Base-by-base conservation (phyloP, 2,797 vertebrate species). In the Steatocranus sp. region DNA sequence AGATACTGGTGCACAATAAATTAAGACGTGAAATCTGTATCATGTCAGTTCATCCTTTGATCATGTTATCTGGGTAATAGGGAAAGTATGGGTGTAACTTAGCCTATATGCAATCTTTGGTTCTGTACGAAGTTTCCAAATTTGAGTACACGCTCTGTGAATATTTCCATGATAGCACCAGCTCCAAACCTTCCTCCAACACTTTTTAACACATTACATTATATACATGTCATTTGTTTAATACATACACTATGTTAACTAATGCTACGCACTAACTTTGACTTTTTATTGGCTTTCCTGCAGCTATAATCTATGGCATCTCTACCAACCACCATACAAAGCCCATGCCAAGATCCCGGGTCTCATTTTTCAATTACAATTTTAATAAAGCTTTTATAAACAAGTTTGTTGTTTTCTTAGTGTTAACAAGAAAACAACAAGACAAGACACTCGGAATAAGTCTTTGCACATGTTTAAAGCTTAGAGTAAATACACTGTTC, bases 291-390 rank as follows among this genome's bases (percentile, higher is more conserved):
- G 3, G 63, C 63, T 41, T 68, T 68, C 14, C 38, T 68, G 38
- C 14, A 68, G 38, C 14, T 27, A 43, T 43, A 68, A 25, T 68
- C 36, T 68, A 43, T 7, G 0, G n/a, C 20, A 68, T 25, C 3
- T 17, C 63, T 68, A 25, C 14, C 1, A 68, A 25, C 15, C 20
- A 68, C 38, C 12, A 46, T 70, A 17, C 23, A 3, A 25, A 27
- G 38, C 63, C 3, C 38, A 70, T 18, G 9, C 23, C 23, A 43
- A 70, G 14, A 43, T 25, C 20, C 23, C 0, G 1, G 63, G 63
- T 43, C 23, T 70, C 38, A 46, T 46, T 70, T 27, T 43, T 27
- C 15, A 68, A 43, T 68, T 68, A 43, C 14, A 43, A 7, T 43
- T 68, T 0, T 23, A 68, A 43, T 43, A 27, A 43, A 68, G 23